Base-by-base conservation (phyloP, 2,888 invertebrate species). In the Xestoiulus laeticollis region DNA sequence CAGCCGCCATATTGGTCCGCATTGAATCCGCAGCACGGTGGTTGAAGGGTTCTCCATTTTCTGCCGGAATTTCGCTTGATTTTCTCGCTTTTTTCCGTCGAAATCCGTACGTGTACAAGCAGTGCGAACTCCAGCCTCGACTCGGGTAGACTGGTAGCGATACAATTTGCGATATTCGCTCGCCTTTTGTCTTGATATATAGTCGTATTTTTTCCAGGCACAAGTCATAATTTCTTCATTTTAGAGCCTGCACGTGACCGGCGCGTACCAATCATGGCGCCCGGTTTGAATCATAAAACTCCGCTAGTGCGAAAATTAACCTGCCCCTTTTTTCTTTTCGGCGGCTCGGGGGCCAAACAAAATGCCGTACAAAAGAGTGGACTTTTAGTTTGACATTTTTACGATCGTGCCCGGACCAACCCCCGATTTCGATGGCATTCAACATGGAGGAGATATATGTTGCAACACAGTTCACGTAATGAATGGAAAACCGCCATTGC, bases 191-290 rank as follows among this genome's bases (percentile, higher is more conserved):
- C 88, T 88, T 89, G 89, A 88, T 88, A 87, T 86, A 89, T 87
- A 86, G 89, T 87, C 89, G 89, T 87, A 89, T 89, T 88, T 89
- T 89, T 88, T 89, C 88, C 87, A 86, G 87, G 84, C 88, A 89
- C 89, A 89, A 89, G 89, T 89, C 89, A 89, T 89, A 89, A 89
- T 89, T 89, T 89, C 89, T 89, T 88, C 89, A 88, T 88, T 89
- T 89, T 89, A 87, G 87, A 88, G 88, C 87, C 89, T 82, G 82
- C 89, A 89, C 89, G 89, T 89, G 89, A 89, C 88, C 85, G 68
- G 84, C 87, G 87, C 85, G 83, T 89, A 88, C 89, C 89, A 89
- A 89, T 89, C 84, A 59, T 87, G 89, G 88, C 88, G 89, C 87
- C 88, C 68, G 82, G 86, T 88, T 88, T 86, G 88, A 88, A 88